Base-by-base conservation (phyloP, 35 echinoderm and acorn worm genomes). In the Heliocidaris erythrogramma region DNA sequence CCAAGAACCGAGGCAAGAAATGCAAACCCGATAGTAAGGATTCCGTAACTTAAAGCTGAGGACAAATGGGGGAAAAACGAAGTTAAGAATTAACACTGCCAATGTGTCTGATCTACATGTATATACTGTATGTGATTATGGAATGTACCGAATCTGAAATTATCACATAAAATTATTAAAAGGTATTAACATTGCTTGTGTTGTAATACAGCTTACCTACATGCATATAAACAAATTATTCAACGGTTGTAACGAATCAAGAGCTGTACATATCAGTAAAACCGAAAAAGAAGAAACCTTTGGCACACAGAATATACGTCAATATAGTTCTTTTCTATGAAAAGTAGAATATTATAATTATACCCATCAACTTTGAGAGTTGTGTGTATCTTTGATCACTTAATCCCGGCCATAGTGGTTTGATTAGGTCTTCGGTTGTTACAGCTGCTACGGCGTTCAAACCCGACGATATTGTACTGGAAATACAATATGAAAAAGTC, bases 361-460 rank as follows among this genome's bases (percentile, higher is more conserved):
- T 86, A 98, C 97, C 96, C 18, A 97, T 95, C 21, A 88, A 90
- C 85, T 98, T 98, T n/a, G 95, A 95, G 5, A 96, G 86, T 10
- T 95, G 91, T 31, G 97, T 95, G 32, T 97, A 97, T 88, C 71
- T 95, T 85, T 95, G 24, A 30, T 98, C 96, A 17, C 90, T 93
- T 2, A 97, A 91, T 31, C 94, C 94, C 12, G 95, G 93, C 49
- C 94, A 96, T 27, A 96, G 27, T 30, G 97, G 65, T 92, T 97
- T 98, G 56, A 98, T 88, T 31, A 98, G 49, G 69, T 98, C 97
- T 85, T 98, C 97, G 71, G 93, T 95, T 9, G 95, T 95, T 5
- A 98, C 94, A 91, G 97, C 97, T 60, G 97, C 97, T 27, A 98
- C 50, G 0, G 97, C 88, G 93, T 97, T 98, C 48, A 98, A 94